phyloP scores from a whole-genome alignment of 2,113 vertebrate genomes.

The Melanocharis versteri region DNA sequence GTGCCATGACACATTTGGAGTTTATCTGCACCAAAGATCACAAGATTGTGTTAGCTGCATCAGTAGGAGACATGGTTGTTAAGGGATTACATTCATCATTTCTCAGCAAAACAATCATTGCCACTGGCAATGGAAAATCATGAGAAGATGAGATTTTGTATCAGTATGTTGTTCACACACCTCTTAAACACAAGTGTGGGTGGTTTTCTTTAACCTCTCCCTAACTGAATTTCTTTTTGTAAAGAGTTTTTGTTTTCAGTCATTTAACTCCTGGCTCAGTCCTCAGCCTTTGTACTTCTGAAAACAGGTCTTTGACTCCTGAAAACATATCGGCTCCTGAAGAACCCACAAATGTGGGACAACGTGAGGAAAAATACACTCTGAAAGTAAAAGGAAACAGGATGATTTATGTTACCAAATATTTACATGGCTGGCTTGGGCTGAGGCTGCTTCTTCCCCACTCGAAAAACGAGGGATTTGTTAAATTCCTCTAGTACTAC shows the following conservation, averaged over 20 bases:
- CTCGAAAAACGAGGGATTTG: fast-evolving
- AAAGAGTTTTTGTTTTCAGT: background rate
- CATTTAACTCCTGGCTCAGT: background rate
- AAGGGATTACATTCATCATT: background rate
- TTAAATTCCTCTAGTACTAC: background rate
- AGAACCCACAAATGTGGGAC: background rate
- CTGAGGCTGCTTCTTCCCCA: background rate
- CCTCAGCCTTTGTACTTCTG: background rate
- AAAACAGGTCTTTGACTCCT: background rate
- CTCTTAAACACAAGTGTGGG: background rate
- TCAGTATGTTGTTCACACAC: background rate
- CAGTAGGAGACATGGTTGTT: background rate
- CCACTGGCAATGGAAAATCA: background rate
- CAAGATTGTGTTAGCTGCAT: background rate
- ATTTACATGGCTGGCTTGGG: background rate
- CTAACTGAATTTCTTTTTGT: background rate
- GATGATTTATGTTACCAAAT: background rate
- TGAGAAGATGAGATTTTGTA: background rate
- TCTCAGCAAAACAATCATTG: background rate
- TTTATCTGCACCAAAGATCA: background rate
- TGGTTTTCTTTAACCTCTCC: background rate
- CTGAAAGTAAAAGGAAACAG: background rate
- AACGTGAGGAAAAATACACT: background rate
- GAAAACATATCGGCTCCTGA: background rate
- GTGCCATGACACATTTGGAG: background rate